Percentiles rank a stretch among this genome's conserved stretches.
phyloP scores from a whole-genome alignment of 2,113 vertebrate species.

The Rhinopomastus cyanomelas region DNA sequence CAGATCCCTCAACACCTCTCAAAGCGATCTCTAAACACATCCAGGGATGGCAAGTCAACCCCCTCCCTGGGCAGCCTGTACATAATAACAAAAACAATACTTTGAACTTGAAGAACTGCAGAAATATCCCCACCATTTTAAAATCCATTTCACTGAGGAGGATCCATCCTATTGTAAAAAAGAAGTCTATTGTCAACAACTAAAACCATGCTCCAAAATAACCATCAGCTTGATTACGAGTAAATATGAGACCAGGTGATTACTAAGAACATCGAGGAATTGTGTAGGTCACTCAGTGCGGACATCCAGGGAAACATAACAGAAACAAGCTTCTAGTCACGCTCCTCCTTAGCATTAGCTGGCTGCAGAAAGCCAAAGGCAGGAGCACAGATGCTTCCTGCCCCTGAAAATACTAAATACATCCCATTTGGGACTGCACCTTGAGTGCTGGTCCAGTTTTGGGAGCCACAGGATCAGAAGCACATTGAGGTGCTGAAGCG shows the following conservation, averaged over 20 bases:
- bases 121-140: neutral
- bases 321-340: neutral
- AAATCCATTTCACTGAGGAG: neutral
- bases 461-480: too few relatives aligned
- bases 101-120: neutral
- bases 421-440: too few relatives aligned
- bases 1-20: too few relatives aligned
- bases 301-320: neutral
- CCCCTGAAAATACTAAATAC: neutral
- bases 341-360: neutral
- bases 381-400: neutral
- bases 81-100: neutral
- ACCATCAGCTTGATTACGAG: neutral
- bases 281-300: neutral
- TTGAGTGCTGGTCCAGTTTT: too few relatives aligned
- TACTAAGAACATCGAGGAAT: neutral
- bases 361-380: neutral
- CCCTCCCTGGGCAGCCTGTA: too few relatives aligned
- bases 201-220: neutral
- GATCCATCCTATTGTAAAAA: neutral
- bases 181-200: neutral
- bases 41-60: too few relatives aligned
- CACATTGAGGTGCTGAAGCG: too few relatives aligned
- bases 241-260: neutral
- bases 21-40: too few relatives aligned